These are phyloP conservation scores for Rhagoletis pomonella DNA, from an alignment of 1,140 invertebrate genomes.

Conservation along the genomic window DNA sequence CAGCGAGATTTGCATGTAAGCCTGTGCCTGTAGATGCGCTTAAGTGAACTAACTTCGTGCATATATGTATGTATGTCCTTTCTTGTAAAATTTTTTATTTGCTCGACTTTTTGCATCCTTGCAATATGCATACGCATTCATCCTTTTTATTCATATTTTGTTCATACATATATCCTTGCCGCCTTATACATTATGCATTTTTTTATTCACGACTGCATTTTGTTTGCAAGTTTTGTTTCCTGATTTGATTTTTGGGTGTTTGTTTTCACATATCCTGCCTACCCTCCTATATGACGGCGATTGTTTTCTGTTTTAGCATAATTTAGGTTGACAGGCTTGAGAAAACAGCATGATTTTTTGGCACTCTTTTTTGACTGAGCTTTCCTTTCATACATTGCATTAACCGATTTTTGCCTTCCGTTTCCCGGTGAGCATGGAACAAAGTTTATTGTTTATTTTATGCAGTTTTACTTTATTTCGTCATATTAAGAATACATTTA, in stretches of 20 bases:
- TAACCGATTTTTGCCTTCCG: too few species aligned
- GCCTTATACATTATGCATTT: background rate
- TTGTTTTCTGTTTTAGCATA: background rate
- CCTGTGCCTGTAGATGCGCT: slow-evolving; percentile 8
- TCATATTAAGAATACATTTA: too few species aligned
- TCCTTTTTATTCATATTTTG: background rate
- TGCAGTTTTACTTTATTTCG: too few species aligned
- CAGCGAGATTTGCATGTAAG: background rate
- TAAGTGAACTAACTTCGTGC: background rate
- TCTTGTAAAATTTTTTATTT: background rate
- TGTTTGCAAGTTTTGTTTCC: background rate
- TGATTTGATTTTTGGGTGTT: background rate
- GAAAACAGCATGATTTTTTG: background rate
- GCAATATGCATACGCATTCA: too few species aligned
- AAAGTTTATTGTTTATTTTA: too few species aligned
- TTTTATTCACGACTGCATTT: background rate
- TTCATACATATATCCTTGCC: background rate
- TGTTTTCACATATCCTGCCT: slow-evolving; percentile 1
- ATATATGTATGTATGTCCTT: background rate
- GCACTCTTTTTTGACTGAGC: background rate
- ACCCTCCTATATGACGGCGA: background rate
- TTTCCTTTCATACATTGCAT: background rate
- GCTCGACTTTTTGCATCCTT: background rate
- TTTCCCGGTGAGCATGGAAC: too few species aligned
- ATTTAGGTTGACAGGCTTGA: background rate